These are phyloP conservation scores for Caenorhabditis sulstoni DNA, from an alignment of 2,888 invertebrate genomes.

Conservation along the genomic window DNA sequence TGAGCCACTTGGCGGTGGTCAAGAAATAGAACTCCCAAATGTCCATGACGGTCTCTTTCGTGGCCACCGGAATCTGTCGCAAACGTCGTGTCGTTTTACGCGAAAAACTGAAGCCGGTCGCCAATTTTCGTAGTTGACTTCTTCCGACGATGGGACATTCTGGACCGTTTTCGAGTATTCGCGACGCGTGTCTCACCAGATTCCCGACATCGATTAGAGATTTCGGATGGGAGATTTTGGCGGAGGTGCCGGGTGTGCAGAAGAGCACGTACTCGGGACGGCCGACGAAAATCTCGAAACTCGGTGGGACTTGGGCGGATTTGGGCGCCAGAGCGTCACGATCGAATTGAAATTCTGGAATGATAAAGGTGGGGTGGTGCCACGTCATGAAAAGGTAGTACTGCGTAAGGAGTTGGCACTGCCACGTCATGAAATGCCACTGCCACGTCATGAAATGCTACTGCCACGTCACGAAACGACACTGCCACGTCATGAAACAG, in stretches of 20 bases:
- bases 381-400: no score
- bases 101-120: slow-evolving; percentile 24
- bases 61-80: background rate
- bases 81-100: no score
- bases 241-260: slow-evolving; percentile 23
- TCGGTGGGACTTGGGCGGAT: background rate
- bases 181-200: slow-evolving; percentile 2
- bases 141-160: slow-evolving; percentile 6
- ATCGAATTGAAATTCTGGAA: slow-evolving; percentile 40
- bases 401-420: no score
- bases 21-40: slow-evolving; percentile 47
- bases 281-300: slow-evolving; percentile 35
- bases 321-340: slow-evolving; percentile 10
- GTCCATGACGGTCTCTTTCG: slow-evolving; percentile 30
- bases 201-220: slow-evolving; percentile 23
- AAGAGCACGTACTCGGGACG: slow-evolving; percentile 38
- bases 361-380: no score
- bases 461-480: no score
- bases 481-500: no score
- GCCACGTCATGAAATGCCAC: no score
- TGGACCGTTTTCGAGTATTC: slow-evolving; percentile 13
- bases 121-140: slow-evolving; percentile 25
- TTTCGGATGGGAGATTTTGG: slow-evolving; percentile 20
- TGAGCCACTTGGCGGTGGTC: slow-evolving; percentile 39
- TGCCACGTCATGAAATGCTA: no score